Base-by-base conservation (phyloP, 2,113 vertebrate genomes). In the Myotis yumanensis region DNA sequence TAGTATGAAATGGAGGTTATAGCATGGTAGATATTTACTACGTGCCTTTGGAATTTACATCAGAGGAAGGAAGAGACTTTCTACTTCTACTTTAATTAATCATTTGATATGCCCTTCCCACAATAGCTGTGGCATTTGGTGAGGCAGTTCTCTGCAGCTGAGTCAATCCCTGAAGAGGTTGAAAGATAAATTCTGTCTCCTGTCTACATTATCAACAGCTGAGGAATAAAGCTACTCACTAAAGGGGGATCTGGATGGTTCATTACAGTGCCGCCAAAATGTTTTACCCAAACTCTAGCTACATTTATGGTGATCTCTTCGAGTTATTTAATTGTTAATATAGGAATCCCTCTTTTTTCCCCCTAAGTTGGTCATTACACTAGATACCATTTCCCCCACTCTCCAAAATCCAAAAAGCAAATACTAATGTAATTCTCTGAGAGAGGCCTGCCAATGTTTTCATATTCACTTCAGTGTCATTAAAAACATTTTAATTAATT, bases 301-400 rank as follows among this genome's bases (percentile, higher is more conserved):
- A n/a, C 7, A 59, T 18, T 79, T 51, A 77, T 30, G 72, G 51
- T 20, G 25, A 79, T 25, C 43, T 68, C 30, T 66, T 46, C 3
- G 64, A 64, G 5, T 32, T 51, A 28, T 51, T 35, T 48, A 25
- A 75, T 76, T 28, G 0, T 76, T 57, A 71, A 72, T 10, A 7
- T n/a, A 18, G 5, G 23, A 2, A 32, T 0, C 1, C 1, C 4
- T 12, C 23, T 64, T 62, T 64, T 52, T 54, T 32, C 40, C 37
- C 37, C 46, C 37, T 64, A 11, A 7, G 6, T 51, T 71, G 75
- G 28, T 22, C 12, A 46, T 77, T 82, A 22, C 18, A 35, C 2
- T 25, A n/a, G 1, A 1, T 28, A n/a, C 6, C 4, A 16, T 52
- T 4, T 35, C 4, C n/a, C 30, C 11, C 25, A 30, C 4, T 52